These are phyloP conservation scores for Rhagonycha fulva DNA, from an alignment of 2,888 invertebrate species.

Conservation along the genomic window DNA sequence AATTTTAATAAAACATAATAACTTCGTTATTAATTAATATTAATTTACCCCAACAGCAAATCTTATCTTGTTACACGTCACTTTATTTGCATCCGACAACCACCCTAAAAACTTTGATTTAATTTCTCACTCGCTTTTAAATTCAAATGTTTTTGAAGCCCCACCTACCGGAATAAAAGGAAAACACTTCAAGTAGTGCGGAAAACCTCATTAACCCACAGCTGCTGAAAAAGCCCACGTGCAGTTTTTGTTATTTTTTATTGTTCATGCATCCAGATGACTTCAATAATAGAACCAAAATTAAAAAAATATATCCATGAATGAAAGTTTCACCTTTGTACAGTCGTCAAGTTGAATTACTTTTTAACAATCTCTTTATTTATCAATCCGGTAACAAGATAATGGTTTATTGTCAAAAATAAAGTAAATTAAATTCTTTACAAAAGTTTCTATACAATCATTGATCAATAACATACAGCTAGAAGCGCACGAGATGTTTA, in stretches of 20 bases:
- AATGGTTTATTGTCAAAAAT: neutral
- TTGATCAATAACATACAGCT: neutral
- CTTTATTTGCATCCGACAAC: neutral
- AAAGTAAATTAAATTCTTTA: neutral
- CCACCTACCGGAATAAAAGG: neutral
- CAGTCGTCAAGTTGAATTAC: neutral
- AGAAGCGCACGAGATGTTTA: neutral
- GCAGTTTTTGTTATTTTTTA: no score
- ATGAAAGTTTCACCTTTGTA: neutral
- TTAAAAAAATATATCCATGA: neutral
- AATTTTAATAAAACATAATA: neutral
- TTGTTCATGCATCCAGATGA: no score
- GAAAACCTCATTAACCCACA: neutral
- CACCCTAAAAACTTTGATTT: neutral
- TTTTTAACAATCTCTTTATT: neutral
- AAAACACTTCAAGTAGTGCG: no score
- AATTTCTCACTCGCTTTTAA: neutral
- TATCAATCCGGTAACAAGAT: neutral
- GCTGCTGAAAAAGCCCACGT: no score
- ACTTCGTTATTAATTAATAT: neutral
- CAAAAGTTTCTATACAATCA: neutral
- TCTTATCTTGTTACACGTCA: neutral
- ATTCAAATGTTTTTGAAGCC: neutral
- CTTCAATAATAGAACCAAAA: no score
- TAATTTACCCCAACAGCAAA: neutral